Evolutionary conservation across 2,888 invertebrate genomes (phyloP).

Genomic region (Parnassius smintheus): DNA sequence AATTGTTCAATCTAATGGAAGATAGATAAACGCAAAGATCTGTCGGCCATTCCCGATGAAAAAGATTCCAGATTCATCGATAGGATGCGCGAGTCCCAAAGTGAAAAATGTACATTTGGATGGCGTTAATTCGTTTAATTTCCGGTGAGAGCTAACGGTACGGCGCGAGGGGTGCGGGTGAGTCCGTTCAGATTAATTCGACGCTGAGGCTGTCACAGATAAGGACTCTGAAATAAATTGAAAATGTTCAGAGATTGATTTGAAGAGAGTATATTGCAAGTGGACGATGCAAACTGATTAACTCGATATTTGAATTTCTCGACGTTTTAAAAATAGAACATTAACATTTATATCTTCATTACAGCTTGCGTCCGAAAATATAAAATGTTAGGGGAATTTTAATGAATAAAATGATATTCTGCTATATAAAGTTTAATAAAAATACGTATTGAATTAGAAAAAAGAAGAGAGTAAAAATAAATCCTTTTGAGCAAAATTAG

Average conservation of each 20-base stretch:
- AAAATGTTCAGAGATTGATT: conserved; percentile 82
- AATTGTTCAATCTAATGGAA: conserved; percentile 77
- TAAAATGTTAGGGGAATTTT: too few species aligned
- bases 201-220: conserved; percentile 76
- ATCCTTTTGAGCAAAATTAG: neutral
- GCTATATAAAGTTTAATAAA: too few species aligned
- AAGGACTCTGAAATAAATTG: conserved; percentile 81
- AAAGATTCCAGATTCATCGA: conserved; percentile 76
- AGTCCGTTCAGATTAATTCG: conserved; percentile 79
- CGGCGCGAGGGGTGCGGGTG: conserved; percentile 44
- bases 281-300: conserved; percentile 39
- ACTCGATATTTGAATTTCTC: conserved; percentile 7
- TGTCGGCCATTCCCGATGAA: conserved; percentile 71
- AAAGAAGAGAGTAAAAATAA: neutral
- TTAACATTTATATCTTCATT: too few species aligned
- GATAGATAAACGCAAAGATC: conserved; percentile 77
- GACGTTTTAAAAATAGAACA: neutral
- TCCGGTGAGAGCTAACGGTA: conserved; percentile 69
- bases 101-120: conserved; percentile 82
- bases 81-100: conserved; percentile 74
- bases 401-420: too few species aligned
- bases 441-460: too few species aligned
- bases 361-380: too few species aligned
- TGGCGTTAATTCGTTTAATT: conserved; percentile 82
- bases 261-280: conserved; percentile 75